These are phyloP conservation scores for Anolis apletophallus DNA, from an alignment of 2,797 vertebrate species.

Conservation along the genomic window DNA sequence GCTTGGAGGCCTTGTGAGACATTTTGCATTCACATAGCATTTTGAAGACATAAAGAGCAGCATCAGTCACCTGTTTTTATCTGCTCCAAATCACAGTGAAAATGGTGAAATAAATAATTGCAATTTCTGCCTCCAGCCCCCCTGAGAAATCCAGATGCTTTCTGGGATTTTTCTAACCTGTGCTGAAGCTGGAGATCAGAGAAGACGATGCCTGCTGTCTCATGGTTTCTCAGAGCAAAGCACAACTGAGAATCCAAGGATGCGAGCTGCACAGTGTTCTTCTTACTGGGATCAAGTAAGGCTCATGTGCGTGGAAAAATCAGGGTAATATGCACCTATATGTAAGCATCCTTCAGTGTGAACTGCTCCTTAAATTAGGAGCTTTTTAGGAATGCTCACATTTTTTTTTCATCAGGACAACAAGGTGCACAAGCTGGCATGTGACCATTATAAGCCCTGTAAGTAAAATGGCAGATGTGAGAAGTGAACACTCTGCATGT, in stretches of 20 bases:
- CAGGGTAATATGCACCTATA: neutral
- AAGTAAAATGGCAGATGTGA: neutral
- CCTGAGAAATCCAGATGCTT: neutral
- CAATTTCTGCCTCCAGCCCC: neutral
- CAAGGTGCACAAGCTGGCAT: neutral
- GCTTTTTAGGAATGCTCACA: neutral
- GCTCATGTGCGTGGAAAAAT: neutral
- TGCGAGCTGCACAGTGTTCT: neutral
- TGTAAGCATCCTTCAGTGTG: neutral
- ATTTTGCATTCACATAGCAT: neutral
- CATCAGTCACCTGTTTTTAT: neutral
- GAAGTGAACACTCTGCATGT: constrained; percentile 13
- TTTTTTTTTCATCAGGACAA: neutral
- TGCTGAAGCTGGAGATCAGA: neutral
- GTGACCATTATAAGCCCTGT: neutral
- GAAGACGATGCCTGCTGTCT: neutral
- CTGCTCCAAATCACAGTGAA: neutral
- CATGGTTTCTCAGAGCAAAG: neutral
- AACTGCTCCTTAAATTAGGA: neutral
- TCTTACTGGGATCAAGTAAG: constrained; percentile 7
- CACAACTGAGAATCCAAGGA: neutral
- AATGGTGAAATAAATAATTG: no score
- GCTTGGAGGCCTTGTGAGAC: neutral
- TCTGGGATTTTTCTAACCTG: neutral
- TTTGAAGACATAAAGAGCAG: neutral